These are phyloP conservation scores for Nematostella vectensis DNA, from an alignment of 92 coral and sea anemone genomes.

Conservation along the genomic window DNA sequence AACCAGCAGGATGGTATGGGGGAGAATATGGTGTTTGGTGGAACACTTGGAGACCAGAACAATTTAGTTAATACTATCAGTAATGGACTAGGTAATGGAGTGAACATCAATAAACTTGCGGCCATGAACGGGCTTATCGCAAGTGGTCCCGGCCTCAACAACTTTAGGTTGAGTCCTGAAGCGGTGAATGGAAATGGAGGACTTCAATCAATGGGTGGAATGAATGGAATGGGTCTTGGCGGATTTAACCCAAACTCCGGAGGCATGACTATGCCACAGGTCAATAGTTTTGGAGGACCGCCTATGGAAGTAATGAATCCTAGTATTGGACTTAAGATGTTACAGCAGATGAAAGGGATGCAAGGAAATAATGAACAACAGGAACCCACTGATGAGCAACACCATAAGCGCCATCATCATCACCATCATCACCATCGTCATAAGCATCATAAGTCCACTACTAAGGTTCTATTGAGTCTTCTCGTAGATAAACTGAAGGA, in stretches of 20 bases:
- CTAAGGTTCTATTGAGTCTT: slow-evolving; percentile 54
- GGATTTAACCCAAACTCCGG: slow-evolving; percentile 7
- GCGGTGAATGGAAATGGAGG: slow-evolving; percentile 4
- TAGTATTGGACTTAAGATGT: not conserved
- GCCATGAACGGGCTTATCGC: slow-evolving; percentile 7
- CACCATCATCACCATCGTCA: slow-evolving; percentile 25
- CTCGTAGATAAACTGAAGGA: slow-evolving; percentile 81
- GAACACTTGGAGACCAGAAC: not conserved
- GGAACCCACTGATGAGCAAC: slow-evolving; percentile 8
- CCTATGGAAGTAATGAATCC: not conserved
- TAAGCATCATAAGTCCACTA: slow-evolving; percentile 29
- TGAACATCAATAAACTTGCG: not conserved
- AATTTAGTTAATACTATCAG: slow-evolving; percentile 1
- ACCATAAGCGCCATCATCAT: slow-evolving; percentile 10
- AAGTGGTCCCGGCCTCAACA: slow-evolving; percentile 13
- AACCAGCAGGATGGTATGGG: slow-evolving; percentile 11
- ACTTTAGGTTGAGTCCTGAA: slow-evolving; percentile 8
- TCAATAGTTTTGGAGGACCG: not conserved
- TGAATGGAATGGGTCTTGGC: slow-evolving; percentile 8
- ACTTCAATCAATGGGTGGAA: slow-evolving; percentile 2
- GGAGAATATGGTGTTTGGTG: slow-evolving; percentile 2
- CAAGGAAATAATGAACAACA: not conserved
- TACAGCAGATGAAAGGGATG: not conserved
- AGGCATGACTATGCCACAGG: not conserved
- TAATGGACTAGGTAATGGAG: slow-evolving; percentile 1